A percentile compares a stretch with the other conserved stretches of the same genome.
Evolutionary conservation across 2,888 invertebrate genomes (phyloP).

Genomic region (Chloroclystis v-ata): DNA sequence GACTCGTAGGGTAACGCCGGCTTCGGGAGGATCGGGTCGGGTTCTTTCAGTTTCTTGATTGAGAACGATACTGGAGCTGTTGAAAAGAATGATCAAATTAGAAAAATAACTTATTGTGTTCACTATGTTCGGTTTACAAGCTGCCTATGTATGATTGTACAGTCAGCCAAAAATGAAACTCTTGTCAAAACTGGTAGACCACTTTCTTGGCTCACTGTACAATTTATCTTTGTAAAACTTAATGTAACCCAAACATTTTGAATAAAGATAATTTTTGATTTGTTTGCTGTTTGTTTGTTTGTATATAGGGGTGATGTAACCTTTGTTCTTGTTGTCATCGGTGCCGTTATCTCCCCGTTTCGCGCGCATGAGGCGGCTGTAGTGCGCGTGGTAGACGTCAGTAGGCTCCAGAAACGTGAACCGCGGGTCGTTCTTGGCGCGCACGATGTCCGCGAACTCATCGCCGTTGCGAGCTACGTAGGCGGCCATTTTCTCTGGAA

Average conservation of each 20-base stretch:
- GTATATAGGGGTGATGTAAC: constrained; percentile 8
- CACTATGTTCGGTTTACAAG: no score
- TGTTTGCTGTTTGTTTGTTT: no score
- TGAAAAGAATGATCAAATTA: not conserved
- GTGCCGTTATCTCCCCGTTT: constrained; percentile 51
- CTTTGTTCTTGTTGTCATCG: constrained; percentile 29
- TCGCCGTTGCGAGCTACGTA: constrained; percentile 97
- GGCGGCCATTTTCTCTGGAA: constrained; percentile 92
- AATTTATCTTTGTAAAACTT: no score
- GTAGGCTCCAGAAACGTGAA: constrained; percentile 90
- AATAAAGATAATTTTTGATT: no score
- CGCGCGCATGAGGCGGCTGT: constrained; percentile 75
- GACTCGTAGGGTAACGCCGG: constrained; percentile 87
- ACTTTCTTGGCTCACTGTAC: no score
- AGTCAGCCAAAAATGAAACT: no score
- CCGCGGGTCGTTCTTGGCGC: constrained; percentile 88
- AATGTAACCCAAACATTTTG: no score
- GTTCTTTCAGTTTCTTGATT: constrained; percentile 88
- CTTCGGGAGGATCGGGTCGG: constrained; percentile 81
- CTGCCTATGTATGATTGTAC: no score
- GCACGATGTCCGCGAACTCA: constrained; percentile 93
- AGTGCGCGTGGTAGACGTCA: constrained; percentile 89
- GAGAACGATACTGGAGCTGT: constrained; percentile 89
- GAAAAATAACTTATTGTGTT: no score
- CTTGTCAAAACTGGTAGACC: no score